Evolutionary conservation across 2,113 vertebrate species (phyloP).

Genomic region (Psammodynastes pulverulentus): DNA sequence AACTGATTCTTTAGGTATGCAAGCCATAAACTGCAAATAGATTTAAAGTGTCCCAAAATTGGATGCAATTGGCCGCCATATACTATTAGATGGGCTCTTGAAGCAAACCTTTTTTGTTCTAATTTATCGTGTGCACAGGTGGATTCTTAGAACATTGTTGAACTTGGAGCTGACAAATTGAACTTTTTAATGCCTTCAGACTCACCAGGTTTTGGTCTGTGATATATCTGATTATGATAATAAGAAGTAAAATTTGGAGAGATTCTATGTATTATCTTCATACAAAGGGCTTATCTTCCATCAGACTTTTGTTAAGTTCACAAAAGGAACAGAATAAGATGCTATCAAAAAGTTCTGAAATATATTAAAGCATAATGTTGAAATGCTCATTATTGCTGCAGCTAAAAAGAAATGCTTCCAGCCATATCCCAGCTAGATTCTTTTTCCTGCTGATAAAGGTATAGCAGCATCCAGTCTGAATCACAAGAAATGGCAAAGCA

Average conservation of each 20-base stretch:
- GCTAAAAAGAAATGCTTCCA: slow-evolving; percentile 20
- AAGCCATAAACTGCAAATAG: neutral
- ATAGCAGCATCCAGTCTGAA: slow-evolving; percentile 25
- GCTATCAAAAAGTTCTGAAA: neutral
- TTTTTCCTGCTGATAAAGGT: slow-evolving; percentile 26
- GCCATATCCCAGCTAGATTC: neutral
- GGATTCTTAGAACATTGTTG: neutral
- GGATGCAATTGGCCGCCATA: neutral
- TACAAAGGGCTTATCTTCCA: neutral
- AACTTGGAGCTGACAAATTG: neutral
- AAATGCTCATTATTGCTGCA: neutral
- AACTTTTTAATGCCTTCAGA: neutral
- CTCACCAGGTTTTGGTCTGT: neutral
- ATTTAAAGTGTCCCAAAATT: neutral
- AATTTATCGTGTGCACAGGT: neutral
- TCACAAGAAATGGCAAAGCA: neutral
- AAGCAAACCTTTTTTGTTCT: neutral
- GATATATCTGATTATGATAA: neutral
- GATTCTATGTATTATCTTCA: neutral
- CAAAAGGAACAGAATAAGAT: slow-evolving; percentile 4
- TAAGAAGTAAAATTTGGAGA: neutral
- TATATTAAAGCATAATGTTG: slow-evolving; percentile 14
- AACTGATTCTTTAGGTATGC: neutral
- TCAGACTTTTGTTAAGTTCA: neutral
- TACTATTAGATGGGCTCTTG: neutral